A percentile compares a stretch with the other conserved stretches of the same genome.
Conservation (phyloP, 37 sponge, comb jelly and placozoan species). For the Spongilla lacustris region DNA sequence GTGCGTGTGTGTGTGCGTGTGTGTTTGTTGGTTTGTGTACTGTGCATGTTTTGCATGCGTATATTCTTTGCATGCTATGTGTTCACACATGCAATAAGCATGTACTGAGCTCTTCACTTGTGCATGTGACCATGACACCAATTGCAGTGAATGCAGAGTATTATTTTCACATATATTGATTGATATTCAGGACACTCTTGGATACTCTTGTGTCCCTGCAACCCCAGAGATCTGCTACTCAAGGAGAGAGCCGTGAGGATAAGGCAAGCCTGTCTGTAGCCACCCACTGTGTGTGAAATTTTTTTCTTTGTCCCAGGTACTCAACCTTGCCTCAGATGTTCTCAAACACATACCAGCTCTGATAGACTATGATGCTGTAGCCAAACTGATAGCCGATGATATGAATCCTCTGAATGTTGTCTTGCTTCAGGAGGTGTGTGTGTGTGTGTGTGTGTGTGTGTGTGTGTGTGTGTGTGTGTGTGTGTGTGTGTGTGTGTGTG, state of each 20-base stretch:
- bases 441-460: too few species aligned
- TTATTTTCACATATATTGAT: too few species aligned
- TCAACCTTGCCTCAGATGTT: slow-evolving; percentile 95
- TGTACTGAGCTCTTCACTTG: neutral
- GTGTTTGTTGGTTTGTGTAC: too few species aligned
- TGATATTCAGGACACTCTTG: slow-evolving; percentile 75
- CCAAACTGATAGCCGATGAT: slow-evolving; percentile 81
- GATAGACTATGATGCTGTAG: slow-evolving; percentile 91
- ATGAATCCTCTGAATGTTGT: slow-evolving; percentile 95
- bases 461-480: too few species aligned
- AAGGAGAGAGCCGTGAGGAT: slow-evolving; percentile 96
- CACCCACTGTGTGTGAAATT: neutral
- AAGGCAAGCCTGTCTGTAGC: slow-evolving; percentile 54
- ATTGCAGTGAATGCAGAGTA: too few species aligned
- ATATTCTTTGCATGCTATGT: too few species aligned
- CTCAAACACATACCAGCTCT: slow-evolving; percentile 87
- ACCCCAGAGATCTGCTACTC: slow-evolving; percentile 90
- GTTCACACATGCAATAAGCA: neutral
- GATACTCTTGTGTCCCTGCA: slow-evolving; percentile 97
- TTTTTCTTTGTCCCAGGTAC: slow-evolving; percentile 63
- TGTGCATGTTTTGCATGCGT: neutral
- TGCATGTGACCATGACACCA: neutral
- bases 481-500: neutral
- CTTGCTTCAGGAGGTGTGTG: slow-evolving; percentile 95
- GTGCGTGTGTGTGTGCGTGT: neutral